phyloP scores from a whole-genome alignment of 92 coral and sea anemone species.

The Zoanthus gigantus region DNA sequence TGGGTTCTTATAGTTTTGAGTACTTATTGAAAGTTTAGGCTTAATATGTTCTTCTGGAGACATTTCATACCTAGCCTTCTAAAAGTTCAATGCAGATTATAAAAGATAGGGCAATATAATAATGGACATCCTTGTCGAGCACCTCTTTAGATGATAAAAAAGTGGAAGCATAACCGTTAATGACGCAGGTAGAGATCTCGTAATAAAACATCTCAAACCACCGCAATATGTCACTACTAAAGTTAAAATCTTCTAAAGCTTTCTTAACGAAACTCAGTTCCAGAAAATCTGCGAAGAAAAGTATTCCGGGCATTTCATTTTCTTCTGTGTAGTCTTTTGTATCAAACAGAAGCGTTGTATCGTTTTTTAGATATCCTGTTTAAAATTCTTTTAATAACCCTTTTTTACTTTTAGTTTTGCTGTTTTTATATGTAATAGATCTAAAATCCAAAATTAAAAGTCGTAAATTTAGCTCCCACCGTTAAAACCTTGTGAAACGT shows the following conservation, averaged over 20 bases:
- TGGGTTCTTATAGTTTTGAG: no score
- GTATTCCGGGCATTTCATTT: not conserved
- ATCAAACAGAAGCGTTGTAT: not conserved
- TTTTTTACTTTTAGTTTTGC: no score
- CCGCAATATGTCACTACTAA: not conserved
- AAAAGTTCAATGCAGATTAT: not conserved
- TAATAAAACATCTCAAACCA: not conserved
- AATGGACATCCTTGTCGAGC: not conserved
- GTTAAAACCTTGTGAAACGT: no score
- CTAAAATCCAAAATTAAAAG: no score
- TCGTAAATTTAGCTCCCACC: no score
- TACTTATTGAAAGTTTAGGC: no score
- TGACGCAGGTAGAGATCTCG: not conserved
- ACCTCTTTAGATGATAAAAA: not conserved
- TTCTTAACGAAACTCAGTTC: not conserved
- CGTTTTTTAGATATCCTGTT: not conserved
- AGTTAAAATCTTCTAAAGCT: not conserved
- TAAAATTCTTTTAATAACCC: no score
- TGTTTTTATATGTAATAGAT: no score
- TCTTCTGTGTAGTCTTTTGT: not conserved
- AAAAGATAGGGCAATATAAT: not conserved
- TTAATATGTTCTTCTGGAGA: no score
- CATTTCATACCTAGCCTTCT: not conserved
- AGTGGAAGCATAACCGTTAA: not conserved
- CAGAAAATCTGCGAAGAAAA: not conserved